Evolutionary conservation across 2,888 invertebrate species (phyloP).

Genomic region (Coecobrya sp.): DNA sequence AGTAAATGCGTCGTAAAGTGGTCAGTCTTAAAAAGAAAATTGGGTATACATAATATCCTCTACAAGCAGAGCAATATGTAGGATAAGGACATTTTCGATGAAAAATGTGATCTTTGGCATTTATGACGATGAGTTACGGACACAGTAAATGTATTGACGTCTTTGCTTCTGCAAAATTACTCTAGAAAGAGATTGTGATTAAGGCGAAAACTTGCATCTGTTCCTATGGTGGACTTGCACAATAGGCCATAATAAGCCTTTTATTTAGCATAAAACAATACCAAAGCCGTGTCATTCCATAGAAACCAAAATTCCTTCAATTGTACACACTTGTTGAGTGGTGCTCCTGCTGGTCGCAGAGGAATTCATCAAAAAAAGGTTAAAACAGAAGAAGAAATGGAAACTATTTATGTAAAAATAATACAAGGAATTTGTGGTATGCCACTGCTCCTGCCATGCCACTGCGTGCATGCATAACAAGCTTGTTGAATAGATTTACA

Average conservation of each 20-base stretch:
- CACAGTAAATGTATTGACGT: not conserved
- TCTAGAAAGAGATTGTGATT: conserved; percentile 1
- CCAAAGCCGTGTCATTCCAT: not conserved
- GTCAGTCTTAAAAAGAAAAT: not conserved
- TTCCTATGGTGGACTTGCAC: conserved; percentile 13
- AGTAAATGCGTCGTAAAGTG: not conserved
- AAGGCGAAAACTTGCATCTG: conserved; percentile 24
- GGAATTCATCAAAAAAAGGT: conserved; percentile 59
- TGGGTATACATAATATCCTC: not conserved
- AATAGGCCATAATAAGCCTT: not conserved
- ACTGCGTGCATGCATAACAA: conserved; percentile 39
- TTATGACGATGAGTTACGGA: not conserved
- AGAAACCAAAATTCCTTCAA: conserved; percentile 36
- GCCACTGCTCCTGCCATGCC: conserved; percentile 42
- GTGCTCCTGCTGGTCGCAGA: conserved; percentile 62
- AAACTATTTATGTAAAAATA: conserved; percentile 49
- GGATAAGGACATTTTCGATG: not conserved
- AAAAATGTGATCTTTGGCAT: conserved; percentile 37
- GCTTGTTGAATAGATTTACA: conserved; percentile 59
- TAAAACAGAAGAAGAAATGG: conserved; percentile 61
- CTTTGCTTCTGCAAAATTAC: not conserved
- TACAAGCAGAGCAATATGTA: not conserved
- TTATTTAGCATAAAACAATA: not conserved
- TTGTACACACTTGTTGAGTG: conserved; percentile 28
- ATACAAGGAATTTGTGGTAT: conserved; percentile 73